Evolutionary conservation across 2,113 vertebrate genomes (phyloP).

Genomic region (Oceanodroma tethys): DNA sequence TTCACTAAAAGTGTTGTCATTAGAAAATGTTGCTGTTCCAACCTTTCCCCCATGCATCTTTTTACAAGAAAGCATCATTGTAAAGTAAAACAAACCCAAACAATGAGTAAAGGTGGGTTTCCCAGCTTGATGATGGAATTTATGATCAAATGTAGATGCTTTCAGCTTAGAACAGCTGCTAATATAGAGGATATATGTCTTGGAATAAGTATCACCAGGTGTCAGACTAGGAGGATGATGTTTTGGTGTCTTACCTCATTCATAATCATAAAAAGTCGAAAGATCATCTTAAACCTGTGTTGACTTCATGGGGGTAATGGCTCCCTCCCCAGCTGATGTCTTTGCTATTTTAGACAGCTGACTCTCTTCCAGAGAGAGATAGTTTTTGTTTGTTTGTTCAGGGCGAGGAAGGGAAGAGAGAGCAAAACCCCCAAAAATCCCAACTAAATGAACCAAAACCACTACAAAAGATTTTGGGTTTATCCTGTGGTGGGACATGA

Average conservation of each 20-base stretch:
- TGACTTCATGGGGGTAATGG: neutral
- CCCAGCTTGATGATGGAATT: neutral
- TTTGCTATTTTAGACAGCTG: slow-evolving; percentile 5
- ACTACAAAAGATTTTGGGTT: slow-evolving; percentile 25
- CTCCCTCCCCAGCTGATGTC: neutral
- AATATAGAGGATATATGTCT: neutral
- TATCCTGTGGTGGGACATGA: slow-evolving; percentile 18
- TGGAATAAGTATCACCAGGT: neutral
- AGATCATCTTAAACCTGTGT: neutral
- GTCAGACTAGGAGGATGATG: neutral
- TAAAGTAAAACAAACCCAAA: neutral
- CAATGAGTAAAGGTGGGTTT: neutral
- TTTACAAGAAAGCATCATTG: neutral
- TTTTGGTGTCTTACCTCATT: neutral
- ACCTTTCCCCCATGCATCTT: neutral
- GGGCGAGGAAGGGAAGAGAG: neutral
- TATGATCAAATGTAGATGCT: neutral
- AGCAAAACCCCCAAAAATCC: neutral
- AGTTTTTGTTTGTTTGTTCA: slow-evolving; percentile 26
- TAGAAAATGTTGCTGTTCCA: neutral
- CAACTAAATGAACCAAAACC: slow-evolving; percentile 38
- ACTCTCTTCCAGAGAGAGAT: neutral
- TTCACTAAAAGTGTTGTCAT: neutral
- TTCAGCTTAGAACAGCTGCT: neutral
- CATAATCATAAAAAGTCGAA: neutral